Evolutionary conservation across 2,113 vertebrate species (phyloP).

Genomic region (Electrona antarctica): DNA sequence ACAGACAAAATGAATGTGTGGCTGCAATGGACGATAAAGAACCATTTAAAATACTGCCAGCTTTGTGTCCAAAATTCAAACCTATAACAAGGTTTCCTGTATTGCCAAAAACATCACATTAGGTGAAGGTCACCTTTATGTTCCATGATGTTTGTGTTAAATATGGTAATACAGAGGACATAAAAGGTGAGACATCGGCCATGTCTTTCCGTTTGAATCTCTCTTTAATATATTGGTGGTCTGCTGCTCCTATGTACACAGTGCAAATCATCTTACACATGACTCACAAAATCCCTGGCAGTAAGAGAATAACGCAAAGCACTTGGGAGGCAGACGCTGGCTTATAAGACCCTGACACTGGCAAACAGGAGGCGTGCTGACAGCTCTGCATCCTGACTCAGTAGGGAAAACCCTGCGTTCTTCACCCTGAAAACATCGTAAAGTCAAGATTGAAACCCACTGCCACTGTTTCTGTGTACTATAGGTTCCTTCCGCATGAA

Average conservation of each 20-base stretch:
- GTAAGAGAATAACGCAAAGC: conserved; percentile 18
- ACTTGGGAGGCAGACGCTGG: not conserved
- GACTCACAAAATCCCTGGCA: conserved; percentile 22
- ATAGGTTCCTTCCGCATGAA: not conserved
- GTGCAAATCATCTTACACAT: conserved; percentile 28
- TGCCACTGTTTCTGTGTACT: not conserved
- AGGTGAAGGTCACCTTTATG: conserved; percentile 5
- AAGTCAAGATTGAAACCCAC: not conserved
- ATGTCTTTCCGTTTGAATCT: conserved; percentile 21
- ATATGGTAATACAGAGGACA: conserved; percentile 20
- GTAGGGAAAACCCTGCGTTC: not conserved
- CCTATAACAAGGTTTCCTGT: conserved; percentile 26
- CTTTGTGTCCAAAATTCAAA: not conserved
- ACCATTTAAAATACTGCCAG: conserved; percentile 19
- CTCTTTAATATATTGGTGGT: conserved; percentile 17
- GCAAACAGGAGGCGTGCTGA: conserved; percentile 20
- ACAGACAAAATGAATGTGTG: no score
- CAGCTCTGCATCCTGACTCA: conserved; percentile 22
- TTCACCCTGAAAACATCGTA: conserved; percentile 18
- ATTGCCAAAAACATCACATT: conserved; percentile 18
- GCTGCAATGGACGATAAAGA: not conserved
- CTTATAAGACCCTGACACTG: conserved; percentile 25
- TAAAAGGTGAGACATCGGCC: conserved; percentile 16
- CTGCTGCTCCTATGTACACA: conserved; percentile 13
- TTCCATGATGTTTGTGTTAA: conserved; percentile 36